Evolutionary conservation across 2,888 invertebrate genomes (phyloP).

Genomic region (Apodemia hepburni): DNA sequence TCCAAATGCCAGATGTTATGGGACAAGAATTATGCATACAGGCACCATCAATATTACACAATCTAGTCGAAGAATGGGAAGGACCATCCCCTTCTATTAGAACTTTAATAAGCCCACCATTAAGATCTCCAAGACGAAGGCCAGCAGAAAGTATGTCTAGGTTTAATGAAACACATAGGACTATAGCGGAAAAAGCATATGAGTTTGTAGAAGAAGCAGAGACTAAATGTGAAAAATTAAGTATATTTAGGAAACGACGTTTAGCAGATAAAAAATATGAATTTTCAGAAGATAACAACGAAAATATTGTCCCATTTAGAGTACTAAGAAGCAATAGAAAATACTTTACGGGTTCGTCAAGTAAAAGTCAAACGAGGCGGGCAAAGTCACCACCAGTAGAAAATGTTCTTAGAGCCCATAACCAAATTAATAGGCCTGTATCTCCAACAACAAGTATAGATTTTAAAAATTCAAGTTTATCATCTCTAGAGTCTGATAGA

Average conservation of each 20-base stretch:
- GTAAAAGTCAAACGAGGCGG: conserved; percentile 48
- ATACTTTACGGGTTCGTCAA: conserved; percentile 66
- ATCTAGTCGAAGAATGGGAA: conserved; percentile 76
- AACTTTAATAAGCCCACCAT: conserved; percentile 69
- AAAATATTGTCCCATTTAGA: conserved; percentile 83
- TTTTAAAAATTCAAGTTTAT: conserved; percentile 46
- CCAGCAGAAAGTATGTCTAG: conserved; percentile 76
- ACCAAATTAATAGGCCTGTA: conserved; percentile 62
- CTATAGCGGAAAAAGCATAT: conserved; percentile 86
- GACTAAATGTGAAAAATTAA: conserved; percentile 91
- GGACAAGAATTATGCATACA: conserved; percentile 72
- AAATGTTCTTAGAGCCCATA: conserved; percentile 66
- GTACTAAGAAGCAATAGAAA: conserved; percentile 79
- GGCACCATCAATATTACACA: conserved; percentile 68
- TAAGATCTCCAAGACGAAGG: conserved; percentile 65
- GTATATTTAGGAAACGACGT: conserved; percentile 90
- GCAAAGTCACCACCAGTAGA: conserved; percentile 69
- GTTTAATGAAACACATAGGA: conserved; percentile 75
- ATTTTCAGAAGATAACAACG: conserved; percentile 89
- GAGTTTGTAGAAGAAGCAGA: conserved; percentile 92
- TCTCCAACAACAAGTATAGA: conserved; percentile 53
- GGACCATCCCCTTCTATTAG: conserved; percentile 69
- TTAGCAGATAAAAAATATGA: conserved; percentile 96
- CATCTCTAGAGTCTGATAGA: conserved; percentile 54
- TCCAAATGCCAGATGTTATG: conserved; percentile 66